phyloP scores from a whole-genome alignment of 2,113 vertebrate species.

The Zonotrichia leucophrys region DNA sequence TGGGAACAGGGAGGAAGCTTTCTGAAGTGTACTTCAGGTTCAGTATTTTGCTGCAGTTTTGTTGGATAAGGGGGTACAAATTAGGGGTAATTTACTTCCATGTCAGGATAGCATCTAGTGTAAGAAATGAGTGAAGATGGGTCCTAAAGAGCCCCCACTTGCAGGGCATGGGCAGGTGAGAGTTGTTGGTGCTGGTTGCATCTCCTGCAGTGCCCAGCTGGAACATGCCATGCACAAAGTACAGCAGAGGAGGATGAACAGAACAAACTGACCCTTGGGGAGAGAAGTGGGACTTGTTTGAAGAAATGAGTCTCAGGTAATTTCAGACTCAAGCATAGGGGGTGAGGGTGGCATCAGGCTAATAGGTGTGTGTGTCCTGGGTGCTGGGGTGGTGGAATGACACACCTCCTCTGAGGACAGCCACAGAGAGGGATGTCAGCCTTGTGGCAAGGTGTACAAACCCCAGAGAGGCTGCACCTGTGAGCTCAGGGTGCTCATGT shows the following conservation, averaged over 20 bases:
- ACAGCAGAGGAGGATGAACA: neutral
- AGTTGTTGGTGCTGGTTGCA: too few species aligned
- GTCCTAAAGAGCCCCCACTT: neutral
- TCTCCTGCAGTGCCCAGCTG: neutral
- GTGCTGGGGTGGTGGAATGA: neutral
- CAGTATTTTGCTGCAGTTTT: neutral
- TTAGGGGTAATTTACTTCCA: neutral
- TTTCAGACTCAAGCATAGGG: rapidly evolving
- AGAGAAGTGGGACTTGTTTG: neutral
- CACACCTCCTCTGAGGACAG: rapidly evolving
- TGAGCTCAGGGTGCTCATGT: rapidly evolving
- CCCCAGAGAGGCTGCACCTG: rapidly evolving
- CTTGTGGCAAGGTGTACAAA: rapidly evolving
- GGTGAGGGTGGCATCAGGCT: neutral
- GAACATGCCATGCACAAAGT: rapidly evolving
- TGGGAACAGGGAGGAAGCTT: neutral
- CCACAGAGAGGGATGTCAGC: neutral
- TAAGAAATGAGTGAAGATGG: neutral
- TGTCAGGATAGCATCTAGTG: neutral
- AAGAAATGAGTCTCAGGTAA: neutral
- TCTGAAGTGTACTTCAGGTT: neutral
- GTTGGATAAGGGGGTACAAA: neutral
- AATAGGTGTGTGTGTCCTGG: neutral
- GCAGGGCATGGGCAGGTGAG: neutral
- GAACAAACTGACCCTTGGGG: neutral